Evolutionary conservation across 1,140 invertebrate genomes (phyloP).

Genomic region (Zaprionus ghesquierei): DNA sequence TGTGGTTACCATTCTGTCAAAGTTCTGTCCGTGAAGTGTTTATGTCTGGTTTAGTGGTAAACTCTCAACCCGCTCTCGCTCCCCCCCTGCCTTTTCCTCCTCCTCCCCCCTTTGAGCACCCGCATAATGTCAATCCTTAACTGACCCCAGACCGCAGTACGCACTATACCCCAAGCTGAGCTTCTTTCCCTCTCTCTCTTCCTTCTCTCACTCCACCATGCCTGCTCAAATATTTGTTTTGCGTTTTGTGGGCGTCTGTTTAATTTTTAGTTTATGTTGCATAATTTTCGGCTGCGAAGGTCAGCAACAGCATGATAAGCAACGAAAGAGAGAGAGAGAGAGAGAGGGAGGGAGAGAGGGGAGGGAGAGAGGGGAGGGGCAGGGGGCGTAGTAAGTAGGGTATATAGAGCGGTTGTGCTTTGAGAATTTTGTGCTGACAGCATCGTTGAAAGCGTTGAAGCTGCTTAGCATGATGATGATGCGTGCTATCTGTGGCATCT

Average conservation of each 20-base stretch:
- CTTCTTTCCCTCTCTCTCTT: background rate
- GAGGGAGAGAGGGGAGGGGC: background rate
- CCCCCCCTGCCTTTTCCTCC: background rate
- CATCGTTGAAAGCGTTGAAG: slow-evolving; percentile 26
- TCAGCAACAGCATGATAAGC: slow-evolving; percentile 26
- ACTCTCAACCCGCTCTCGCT: background rate
- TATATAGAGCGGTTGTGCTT: slow-evolving; percentile 5
- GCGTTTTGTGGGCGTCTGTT: slow-evolving; percentile 38
- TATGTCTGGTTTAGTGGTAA: slow-evolving; percentile 66
- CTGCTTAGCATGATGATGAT: slow-evolving; percentile 11
- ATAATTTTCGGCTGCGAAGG: slow-evolving; percentile 57
- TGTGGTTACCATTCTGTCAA: background rate
- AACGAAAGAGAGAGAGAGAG: background rate
- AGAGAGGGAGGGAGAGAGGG: background rate
- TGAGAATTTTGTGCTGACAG: slow-evolving; percentile 41
- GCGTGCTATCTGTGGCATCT: slow-evolving; percentile 26
- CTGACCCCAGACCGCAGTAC: background rate
- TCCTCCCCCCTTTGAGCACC: background rate
- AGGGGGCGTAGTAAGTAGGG: background rate
- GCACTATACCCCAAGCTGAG: background rate
- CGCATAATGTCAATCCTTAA: slow-evolving; percentile 25
- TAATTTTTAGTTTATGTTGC: slow-evolving; percentile 78
- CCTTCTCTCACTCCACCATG: background rate
- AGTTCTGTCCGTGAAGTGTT: slow-evolving; percentile 53
- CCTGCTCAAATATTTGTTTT: slow-evolving; percentile 36